phyloP scores from a whole-genome alignment of 2,113 vertebrate species.

The Pelodiscus sinensis region DNA sequence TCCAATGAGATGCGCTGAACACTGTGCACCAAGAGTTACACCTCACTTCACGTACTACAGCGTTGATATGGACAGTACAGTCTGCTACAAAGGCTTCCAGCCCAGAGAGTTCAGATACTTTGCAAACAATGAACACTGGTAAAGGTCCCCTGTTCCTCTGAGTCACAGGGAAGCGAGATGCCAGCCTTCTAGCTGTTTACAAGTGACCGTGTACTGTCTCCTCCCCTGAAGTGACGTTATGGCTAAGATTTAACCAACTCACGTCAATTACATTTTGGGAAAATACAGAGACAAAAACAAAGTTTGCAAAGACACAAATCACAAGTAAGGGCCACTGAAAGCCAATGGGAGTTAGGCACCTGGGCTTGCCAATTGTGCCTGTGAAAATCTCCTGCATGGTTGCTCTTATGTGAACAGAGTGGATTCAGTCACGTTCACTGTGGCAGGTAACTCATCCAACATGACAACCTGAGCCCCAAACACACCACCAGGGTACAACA shows the following conservation, averaged over 20 bases:
- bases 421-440: background rate
- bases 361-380: background rate
- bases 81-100: constrained; percentile 50
- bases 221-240: background rate
- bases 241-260: background rate
- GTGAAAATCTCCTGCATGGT: background rate
- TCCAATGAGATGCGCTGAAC: constrained; percentile 22
- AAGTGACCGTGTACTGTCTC: background rate
- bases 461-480: background rate
- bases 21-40: constrained; percentile 20
- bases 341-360: background rate
- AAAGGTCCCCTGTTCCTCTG: background rate
- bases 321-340: background rate
- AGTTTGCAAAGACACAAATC: background rate
- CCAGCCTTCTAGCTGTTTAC: background rate
- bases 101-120: constrained; percentile 64
- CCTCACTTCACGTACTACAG: background rate
- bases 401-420: background rate
- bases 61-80: constrained; percentile 41
- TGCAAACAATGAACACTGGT: background rate
- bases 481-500: background rate
- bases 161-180: background rate
- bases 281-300: background rate
- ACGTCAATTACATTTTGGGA: background rate
- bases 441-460: background rate